Percentiles rank a stretch among this genome's conserved stretches.
Conservation (phyloP, 2,797 vertebrate species). For the Hephaestus fuliginosus region DNA sequence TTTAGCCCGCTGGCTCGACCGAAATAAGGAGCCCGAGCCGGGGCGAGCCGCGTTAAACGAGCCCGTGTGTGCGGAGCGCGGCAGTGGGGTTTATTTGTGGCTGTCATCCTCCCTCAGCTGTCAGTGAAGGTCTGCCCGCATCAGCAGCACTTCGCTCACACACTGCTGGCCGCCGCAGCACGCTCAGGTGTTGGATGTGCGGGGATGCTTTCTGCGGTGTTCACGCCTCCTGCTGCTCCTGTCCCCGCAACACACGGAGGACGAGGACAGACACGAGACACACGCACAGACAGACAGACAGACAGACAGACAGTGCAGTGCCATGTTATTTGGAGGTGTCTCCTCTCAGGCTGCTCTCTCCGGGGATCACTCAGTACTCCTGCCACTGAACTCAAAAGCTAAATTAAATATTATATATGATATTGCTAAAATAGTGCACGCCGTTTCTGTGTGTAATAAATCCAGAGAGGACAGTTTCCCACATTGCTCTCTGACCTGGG, state of each 20-base stretch:
- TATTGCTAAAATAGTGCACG: not conserved
- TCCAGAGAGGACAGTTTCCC: not conserved
- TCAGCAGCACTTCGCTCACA: slow-evolving; percentile 40
- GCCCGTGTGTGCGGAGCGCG: slow-evolving; percentile 1
- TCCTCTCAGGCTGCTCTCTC: not conserved
- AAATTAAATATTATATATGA: not conserved
- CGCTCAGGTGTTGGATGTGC: slow-evolving; percentile 15
- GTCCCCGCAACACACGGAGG: not conserved
- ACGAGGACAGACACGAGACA: not conserved
- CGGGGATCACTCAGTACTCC: too few relatives aligned
- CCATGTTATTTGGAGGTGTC: not conserved
- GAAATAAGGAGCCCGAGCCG: not conserved
- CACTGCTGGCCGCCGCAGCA: slow-evolving; percentile 45
- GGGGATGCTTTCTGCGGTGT: slow-evolving; percentile 25
- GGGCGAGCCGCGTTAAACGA: not conserved
- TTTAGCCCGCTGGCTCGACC: not conserved
- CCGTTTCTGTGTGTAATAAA: not conserved
- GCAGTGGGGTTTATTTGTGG: slow-evolving; percentile 49
- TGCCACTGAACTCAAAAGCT: not conserved
- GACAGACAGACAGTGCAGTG: not conserved
- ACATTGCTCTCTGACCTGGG: not conserved
- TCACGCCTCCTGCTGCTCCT: not conserved
- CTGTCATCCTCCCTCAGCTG: slow-evolving; percentile 63
- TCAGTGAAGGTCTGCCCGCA: slow-evolving; percentile 60
- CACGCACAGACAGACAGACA: too few relatives aligned